Evolutionary conservation across 2,888 invertebrate genomes (phyloP).

Genomic region (Acronicta alni): DNA sequence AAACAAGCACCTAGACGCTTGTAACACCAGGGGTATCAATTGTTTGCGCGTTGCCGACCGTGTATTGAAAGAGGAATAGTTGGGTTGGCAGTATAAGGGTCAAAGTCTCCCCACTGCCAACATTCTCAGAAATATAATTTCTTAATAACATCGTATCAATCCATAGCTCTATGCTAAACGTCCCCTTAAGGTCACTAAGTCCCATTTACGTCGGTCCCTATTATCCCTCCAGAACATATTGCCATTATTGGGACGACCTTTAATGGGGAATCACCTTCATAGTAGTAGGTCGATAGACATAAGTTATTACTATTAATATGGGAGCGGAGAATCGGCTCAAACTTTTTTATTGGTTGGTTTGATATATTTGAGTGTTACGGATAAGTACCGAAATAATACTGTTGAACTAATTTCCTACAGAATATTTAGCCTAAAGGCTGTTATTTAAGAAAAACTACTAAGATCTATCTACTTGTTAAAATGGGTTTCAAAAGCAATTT

Average conservation of each 20-base stretch:
- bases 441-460: no score
- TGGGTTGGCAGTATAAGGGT: no score
- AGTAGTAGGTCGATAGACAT: slow-evolving; percentile 65
- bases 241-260: slow-evolving; percentile 79
- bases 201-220: slow-evolving; percentile 80
- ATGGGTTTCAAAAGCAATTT: no score
- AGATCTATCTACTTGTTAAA: no score
- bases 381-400: not conserved
- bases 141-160: not conserved
- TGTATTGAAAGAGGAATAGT: no score
- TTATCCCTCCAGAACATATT: slow-evolving; percentile 83
- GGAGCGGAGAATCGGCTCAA: slow-evolving; percentile 37
- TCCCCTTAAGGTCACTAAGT: slow-evolving; percentile 73
- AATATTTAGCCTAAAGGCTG: no score
- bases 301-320: slow-evolving; percentile 82
- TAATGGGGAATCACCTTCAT: slow-evolving; percentile 76
- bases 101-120: no score
- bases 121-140: no score
- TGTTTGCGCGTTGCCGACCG: no score
- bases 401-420: no score
- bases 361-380: not conserved
- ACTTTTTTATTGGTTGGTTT: slow-evolving; percentile 45
- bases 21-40: no score
- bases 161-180: slow-evolving; percentile 34
- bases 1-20: no score